Evolutionary conservation across 2,888 invertebrate species (phyloP).

Genomic region (Aphodius sticticus): DNA sequence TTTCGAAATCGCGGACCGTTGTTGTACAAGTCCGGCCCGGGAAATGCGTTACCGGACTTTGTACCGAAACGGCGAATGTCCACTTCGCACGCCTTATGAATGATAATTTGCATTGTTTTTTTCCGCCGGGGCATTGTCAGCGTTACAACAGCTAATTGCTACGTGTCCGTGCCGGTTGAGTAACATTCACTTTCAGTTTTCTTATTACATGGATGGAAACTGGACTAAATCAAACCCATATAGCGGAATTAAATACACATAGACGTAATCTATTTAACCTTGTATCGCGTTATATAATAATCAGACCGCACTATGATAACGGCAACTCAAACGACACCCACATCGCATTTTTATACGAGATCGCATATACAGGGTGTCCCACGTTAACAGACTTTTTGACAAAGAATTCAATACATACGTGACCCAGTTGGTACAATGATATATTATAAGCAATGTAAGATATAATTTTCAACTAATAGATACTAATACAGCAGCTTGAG

Average conservation of each 20-base stretch:
- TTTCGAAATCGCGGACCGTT: no score
- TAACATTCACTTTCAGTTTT: not conserved
- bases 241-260: not conserved
- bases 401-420: no score
- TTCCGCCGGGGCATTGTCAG: not conserved
- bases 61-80: not conserved
- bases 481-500: no score
- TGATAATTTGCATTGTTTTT: slow-evolving; percentile 4
- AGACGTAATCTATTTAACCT: not conserved
- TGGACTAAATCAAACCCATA: not conserved
- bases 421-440: no score
- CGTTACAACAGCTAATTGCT: not conserved
- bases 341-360: not conserved
- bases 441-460: no score
- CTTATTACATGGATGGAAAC: not conserved
- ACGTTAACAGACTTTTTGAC: no score
- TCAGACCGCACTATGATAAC: not conserved
- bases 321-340: not conserved
- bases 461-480: no score
- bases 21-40: not conserved
- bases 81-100: not conserved
- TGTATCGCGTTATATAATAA: not conserved
- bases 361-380: not conserved
- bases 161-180: not conserved
- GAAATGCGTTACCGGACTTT: not conserved